Base-by-base conservation (phyloP, 2,888 invertebrate species). In the Eupithecia tripunctaria region DNA sequence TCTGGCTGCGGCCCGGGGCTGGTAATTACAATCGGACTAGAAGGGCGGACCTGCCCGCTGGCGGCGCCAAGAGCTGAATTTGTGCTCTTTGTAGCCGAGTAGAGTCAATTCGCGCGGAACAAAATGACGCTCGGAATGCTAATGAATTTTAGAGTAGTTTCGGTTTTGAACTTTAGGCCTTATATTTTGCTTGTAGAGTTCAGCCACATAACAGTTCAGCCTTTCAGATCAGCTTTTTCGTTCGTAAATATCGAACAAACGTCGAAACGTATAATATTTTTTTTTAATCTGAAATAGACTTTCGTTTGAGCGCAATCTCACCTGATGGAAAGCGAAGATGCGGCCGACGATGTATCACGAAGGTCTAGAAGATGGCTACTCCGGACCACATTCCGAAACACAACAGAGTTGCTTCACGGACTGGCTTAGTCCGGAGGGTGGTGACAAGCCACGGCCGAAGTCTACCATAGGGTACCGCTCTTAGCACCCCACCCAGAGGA, bases 11-110 rank as follows among this genome's bases (percentile, higher is more conserved):
- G 82, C 84, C 82, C 47, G 38, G 66, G 78, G 85, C 76, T 38
- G 64, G 76, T 82, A 84, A 86, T 86, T 86, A 85, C 83, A 81
- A 82, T 83, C 76, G 80, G 77, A 81, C 82, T 84, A 82, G 81
- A 82, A 82, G 79, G 80, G 75, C 79, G 78, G 72, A 70, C 71
- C 77, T 70, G 67, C 72, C 87, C 81, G 38, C 43, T 78, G 85
- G 62, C 62, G 1, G 14, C 10, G 62, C n/a, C 79, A 62, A 73
- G 25, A 79, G 84, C 82, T 67, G 15, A 67, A 63, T 73, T 71
- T 72, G 68, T 76, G 74, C 77, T 76, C 32, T 32, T 62, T 62
- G 62, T 60, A 32, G 29, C 60, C 60, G 15, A 15, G 27, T 29
- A 29, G 29, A 29, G 18, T 10, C 62, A 8, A 60, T 32, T 62